Evolutionary conservation across 2,888 invertebrate genomes (phyloP), one percentile per base, ranked within the genome.

Genomic region (Fragum sueziense): DNA sequence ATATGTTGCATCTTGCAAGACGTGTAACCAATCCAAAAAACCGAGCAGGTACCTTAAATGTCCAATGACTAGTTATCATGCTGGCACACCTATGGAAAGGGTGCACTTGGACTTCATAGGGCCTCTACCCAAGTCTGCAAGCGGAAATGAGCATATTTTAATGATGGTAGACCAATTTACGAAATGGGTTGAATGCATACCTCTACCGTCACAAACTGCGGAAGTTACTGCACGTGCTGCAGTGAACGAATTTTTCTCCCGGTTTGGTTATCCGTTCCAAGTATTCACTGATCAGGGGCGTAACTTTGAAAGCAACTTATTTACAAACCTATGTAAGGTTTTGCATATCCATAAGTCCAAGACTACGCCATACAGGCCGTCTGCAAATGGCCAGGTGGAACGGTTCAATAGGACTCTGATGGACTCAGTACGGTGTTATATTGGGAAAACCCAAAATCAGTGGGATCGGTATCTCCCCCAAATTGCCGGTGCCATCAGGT

Each of bases 91-190:
- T n/a, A n/a, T n/a, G n/a, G n/a, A n/a, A n/a, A n/a, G n/a, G n/a
- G n/a, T n/a, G 20, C 57, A 54, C 22, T 22, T 82, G 9, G 82
- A 82, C 37, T 78, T 81, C 27, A n/a, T 81, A 11, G 77, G 81
- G 31, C 82, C 78, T 2, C 41, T 82, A 14, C 67, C 73, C 11
- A 74, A 59, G n/a, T 74, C 70, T 3, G 14, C 17, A 27, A 71
- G 25, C 14, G 62, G 72, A n/a, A 72, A 72, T 47, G 72, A 72
- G 33, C 31, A 72, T 47, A 27, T 31, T 31, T 65, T 72, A 27
- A 62, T 72, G 72, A 72, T 72, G 62, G 72, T 72, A 17, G 41
- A 72, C 27, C 72, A 72, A 47, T 72, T 72, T 29, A 72, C 61
- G n/a, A 72, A 72, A 29, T 72, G 72, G 72, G 61, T 72, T 2